Evolutionary conservation across 2,888 invertebrate genomes (phyloP), one percentile per base, ranked within the genome.

Genomic region (Artemia sinica): DNA sequence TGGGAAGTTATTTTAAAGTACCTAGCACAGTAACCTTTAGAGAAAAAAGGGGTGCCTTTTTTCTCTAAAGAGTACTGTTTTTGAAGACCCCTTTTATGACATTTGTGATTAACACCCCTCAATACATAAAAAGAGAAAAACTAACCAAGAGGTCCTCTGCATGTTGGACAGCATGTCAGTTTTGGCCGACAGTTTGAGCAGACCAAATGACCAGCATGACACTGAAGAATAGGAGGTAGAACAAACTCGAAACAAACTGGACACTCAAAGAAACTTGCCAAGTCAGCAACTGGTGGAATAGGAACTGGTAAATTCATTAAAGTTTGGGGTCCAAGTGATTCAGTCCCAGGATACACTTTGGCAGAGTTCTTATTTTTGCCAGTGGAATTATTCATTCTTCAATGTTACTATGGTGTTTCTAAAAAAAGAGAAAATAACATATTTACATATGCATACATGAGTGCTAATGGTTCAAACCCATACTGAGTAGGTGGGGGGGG

Each of bases 241-340:
- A 97, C 97, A 83, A 96, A 97, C 81, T 99, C 98, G 79, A 98
- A 96, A 80, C 98, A 98, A 73, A 99, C 98, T 52, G 93, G 93
- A 79, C 93, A 93, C 79, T 93, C 93, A 78, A 93, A 93, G 68
- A 93, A 82, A 72, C 91, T 90, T 72, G 92, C 91, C 76, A 93
- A 81, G 79, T 93, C 92, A 75, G 90, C 87, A 68, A 89, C 87
- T 80, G 88, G 85, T 76, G 84, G 84, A 73, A 70, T 28, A 50
- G 70, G 51, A 18, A 58, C 28, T 58, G 63, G 63, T 58, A 18
- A 28, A 58, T n/a, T 58, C 63, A 58, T 58, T 28, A 58, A n/a
- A 58, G n/a, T 28, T 28, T 58, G 63, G 11, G n/a, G n/a, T n/a
- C 14, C 63, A 8, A 58, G 14, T 18, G 63, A 9, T 18, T n/a